Conservation (phyloP, 2,113 vertebrate genomes). For the Anthoscopus minutus region DNA sequence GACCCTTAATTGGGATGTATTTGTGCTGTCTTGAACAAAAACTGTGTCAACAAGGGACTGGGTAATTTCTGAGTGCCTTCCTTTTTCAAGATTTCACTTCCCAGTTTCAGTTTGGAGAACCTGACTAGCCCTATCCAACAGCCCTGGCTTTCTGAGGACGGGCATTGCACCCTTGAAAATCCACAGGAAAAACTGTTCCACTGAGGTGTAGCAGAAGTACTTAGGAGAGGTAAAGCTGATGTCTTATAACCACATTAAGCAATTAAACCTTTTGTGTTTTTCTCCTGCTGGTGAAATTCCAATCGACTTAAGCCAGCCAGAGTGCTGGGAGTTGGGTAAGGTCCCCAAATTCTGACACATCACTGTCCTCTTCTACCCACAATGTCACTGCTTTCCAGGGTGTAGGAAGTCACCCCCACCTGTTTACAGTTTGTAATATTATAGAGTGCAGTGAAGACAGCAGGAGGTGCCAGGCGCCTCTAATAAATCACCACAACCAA, state of each 20-base stretch:
- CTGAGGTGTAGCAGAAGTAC: neutral
- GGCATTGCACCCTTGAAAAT: neutral
- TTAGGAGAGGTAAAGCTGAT: neutral
- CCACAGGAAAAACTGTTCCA: neutral
- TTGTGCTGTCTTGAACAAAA: neutral
- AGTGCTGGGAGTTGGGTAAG: neutral
- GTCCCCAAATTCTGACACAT: neutral
- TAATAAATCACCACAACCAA: constrained; percentile 43
- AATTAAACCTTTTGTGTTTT: neutral
- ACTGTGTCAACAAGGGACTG: neutral
- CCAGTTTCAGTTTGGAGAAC: neutral
- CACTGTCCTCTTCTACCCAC: neutral
- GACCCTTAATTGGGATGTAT: neutral
- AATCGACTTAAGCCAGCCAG: neutral
- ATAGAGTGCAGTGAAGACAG: constrained; percentile 40
- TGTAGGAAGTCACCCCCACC: neutral
- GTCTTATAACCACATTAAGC: neutral
- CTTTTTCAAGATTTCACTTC: neutral
- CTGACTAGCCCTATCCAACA: neutral
- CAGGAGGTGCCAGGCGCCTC: constrained; percentile 15
- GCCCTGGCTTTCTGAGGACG: neutral
- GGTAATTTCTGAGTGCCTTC: neutral
- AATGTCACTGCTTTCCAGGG: neutral
- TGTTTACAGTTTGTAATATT: constrained; percentile 43
- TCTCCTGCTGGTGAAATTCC: neutral